These are phyloP conservation scores for Lymantria monacha DNA, from an alignment of 2,888 invertebrate genomes.

Conservation along the genomic window DNA sequence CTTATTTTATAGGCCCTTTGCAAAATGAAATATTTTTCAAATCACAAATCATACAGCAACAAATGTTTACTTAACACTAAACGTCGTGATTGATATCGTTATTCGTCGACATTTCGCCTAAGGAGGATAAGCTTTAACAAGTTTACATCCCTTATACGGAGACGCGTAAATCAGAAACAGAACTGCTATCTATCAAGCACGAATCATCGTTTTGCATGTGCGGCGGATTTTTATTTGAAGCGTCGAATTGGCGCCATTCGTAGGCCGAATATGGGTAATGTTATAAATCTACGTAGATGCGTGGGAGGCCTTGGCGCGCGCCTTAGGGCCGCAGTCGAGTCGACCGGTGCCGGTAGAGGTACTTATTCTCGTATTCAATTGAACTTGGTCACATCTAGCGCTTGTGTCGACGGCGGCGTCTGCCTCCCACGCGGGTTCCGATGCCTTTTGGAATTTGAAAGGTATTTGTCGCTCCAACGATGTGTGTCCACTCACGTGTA, in stretches of 20 bases:
- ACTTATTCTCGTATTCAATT: conserved; percentile 60
- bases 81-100: conserved; percentile 35
- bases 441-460: conserved; percentile 76
- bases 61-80: conserved; percentile 26
- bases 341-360: conserved; percentile 38
- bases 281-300: conserved; percentile 70
- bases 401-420: conserved; percentile 54
- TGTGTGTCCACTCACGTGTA: conserved; percentile 54
- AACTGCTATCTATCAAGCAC: conserved; percentile 67
- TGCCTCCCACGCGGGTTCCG: conserved; percentile 67
- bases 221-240: conserved; percentile 74
- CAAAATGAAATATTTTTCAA: not conserved
- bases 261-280: conserved; percentile 79
- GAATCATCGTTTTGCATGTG: conserved; percentile 71
- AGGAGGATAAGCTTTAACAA: conserved; percentile 39
- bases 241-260: conserved; percentile 79
- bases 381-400: conserved; percentile 64
- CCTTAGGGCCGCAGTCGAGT: conserved; percentile 46
- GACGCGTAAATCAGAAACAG: conserved; percentile 66
- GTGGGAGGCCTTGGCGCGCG: conserved; percentile 61
- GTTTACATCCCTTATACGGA: conserved; percentile 52
- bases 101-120: conserved; percentile 30
- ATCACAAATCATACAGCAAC: conserved; percentile 1
- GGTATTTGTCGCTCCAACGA: conserved; percentile 70
- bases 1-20: not conserved